Conservation (phyloP, 2,113 vertebrate species). For the Brachyhypopomus occidentalis region DNA sequence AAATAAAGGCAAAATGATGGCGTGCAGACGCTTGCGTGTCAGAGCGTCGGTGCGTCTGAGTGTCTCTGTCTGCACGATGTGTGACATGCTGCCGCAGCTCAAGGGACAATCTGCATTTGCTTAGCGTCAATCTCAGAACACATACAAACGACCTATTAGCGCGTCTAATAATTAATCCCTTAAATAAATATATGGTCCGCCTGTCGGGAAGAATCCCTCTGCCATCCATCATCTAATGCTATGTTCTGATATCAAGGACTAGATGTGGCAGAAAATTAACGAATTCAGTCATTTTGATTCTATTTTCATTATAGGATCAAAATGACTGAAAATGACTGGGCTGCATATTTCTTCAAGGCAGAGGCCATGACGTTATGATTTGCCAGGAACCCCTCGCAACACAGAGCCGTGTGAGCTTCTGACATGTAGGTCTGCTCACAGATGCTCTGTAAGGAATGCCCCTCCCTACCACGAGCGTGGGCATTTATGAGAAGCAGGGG, state of each 20-base stretch:
- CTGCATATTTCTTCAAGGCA: conserved; percentile 50
- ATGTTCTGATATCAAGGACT: conserved; percentile 43
- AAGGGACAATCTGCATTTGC: neutral
- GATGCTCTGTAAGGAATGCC: conserved; percentile 29
- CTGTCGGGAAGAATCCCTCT: neutral
- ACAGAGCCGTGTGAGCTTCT: conserved; percentile 42
- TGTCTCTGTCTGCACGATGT: too few species aligned
- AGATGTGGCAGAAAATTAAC: conserved; percentile 30
- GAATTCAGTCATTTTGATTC: conserved; percentile 43
- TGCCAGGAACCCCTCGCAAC: conserved; percentile 18
- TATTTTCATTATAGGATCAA: conserved; percentile 16
- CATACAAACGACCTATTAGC: neutral
- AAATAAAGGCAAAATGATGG: neutral
- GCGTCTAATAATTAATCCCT: neutral
- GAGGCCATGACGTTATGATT: too few species aligned
- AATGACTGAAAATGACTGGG: too few species aligned
- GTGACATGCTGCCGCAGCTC: neutral
- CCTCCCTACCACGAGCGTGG: conserved; percentile 35
- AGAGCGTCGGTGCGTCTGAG: too few species aligned
- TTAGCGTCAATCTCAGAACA: neutral
- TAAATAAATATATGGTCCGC: neutral
- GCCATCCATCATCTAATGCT: conserved; percentile 12
- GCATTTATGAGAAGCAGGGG: neutral
- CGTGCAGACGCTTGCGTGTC: neutral
- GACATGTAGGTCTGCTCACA: conserved; percentile 47